These are phyloP conservation scores for Torymus tubicola DNA, from an alignment of 2,888 invertebrate species.

Conservation along the genomic window DNA sequence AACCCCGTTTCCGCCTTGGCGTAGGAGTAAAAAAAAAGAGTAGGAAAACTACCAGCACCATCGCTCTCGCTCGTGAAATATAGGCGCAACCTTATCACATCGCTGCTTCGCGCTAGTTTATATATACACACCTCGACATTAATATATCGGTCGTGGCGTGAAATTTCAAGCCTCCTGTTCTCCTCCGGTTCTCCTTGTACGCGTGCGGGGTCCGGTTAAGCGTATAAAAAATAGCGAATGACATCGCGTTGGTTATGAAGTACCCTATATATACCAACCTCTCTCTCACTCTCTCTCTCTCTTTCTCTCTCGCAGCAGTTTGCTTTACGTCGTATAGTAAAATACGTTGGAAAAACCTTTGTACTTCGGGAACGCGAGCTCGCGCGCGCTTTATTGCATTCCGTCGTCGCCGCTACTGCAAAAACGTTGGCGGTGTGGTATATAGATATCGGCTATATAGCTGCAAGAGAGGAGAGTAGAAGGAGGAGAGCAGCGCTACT, in stretches of 20 bases:
- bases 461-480: background rate
- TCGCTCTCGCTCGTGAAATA: conserved; percentile 2
- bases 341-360: conserved; percentile 57
- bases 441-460: background rate
- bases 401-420: no score
- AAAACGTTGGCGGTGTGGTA: no score
- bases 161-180: conserved; percentile 22
- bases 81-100: conserved; percentile 2
- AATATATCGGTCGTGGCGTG: conserved; percentile 16
- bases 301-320: background rate
- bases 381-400: no score
- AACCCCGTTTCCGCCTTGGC: no score
- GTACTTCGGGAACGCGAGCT: conserved; percentile 27
- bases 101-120: conserved; percentile 22
- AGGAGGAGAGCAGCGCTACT: conserved; percentile 63
- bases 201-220: conserved; percentile 16
- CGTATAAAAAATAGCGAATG: conserved; percentile 38
- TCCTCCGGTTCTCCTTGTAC: no score
- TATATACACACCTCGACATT: conserved; percentile 29
- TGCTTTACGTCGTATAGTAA: conserved; percentile 37
- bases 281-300: no score
- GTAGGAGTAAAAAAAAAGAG: no score
- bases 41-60: no score
- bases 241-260: conserved; percentile 13
- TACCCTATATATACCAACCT: no score